A percentile compares a stretch with the other conserved stretches of the same genome.
Conservation (phyloP, 2,113 vertebrate genomes). For the Ailuropoda melanoleuca region DNA sequence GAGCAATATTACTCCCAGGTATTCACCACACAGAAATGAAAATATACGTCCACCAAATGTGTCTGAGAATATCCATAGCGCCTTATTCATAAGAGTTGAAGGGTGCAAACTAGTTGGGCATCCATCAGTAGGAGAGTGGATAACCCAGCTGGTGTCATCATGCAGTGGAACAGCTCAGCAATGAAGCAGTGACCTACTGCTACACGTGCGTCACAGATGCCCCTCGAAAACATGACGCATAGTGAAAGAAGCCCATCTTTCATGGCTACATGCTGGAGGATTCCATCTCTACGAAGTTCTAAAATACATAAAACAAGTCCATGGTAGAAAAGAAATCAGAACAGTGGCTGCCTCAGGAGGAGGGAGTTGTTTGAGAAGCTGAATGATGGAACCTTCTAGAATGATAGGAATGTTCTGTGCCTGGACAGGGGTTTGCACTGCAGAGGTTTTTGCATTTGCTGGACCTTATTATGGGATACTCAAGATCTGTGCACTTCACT, state of each 20-base stretch:
- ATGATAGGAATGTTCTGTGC: too few relatives aligned
- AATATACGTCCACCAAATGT: neutral
- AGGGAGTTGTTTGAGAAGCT: neutral
- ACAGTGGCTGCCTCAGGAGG: neutral
- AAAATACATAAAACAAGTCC: neutral
- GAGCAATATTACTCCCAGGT: neutral
- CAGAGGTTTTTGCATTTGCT: neutral
- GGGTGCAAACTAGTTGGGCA: too few relatives aligned
- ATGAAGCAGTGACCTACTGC: neutral
- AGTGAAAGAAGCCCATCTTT: neutral
- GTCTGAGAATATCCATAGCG: neutral
- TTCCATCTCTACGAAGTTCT: neutral
- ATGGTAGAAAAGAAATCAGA: neutral
- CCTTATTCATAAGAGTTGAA: neutral
- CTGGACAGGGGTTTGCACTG: neutral
- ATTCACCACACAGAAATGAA: neutral
- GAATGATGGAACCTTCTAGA: neutral
- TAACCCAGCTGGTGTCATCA: too few relatives aligned
- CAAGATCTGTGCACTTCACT: neutral
- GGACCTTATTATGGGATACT: neutral
- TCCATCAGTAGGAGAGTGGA: too few relatives aligned
- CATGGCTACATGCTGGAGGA: accelerated
- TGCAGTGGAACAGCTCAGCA: neutral
- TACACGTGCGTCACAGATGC: accelerated
- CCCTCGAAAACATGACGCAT: neutral